Evolutionary conservation across 2,113 vertebrate species (phyloP), one percentile per base, ranked within the genome.

Genomic region (Dasyornis broadbenti): DNA sequence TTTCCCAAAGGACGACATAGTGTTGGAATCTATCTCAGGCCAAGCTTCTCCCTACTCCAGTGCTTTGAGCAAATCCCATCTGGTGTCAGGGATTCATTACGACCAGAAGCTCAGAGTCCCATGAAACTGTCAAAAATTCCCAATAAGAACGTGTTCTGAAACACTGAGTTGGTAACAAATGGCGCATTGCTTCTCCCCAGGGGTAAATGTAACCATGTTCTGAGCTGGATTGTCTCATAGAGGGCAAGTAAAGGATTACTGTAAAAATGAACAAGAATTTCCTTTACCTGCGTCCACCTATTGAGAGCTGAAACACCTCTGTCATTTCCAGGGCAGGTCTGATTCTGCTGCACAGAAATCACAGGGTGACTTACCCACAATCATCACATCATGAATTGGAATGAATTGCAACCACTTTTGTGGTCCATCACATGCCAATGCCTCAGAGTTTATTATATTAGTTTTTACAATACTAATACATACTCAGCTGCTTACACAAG

Each of bases 401-500:
- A 18, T 3, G 5, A 68, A 59, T 57, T 37, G 8, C 10, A 49
- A 1, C 15, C 56, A 24, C 13, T 68, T 28, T 3, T 20, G n/a
- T 40, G 49, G 15, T 22, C 31, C 5, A 3, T 4, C 28, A 10
- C 28, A 42, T 53, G 45, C 31, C 50, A 63, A 9, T 15, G 42
- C 49, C 78, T 64, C 1, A 0, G 6, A 14, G 33, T 24, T n/a
- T 13, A 19, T 23, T 50, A 20, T 5, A 14, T 3, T 2, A 2
- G n/a, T 14, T 69, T 37, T 16, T 23, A 23, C 54, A 20, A 2
- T 0, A 20, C 19, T 23, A 6, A 28, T 0, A 8, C 14, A 10
- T 2, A 27, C 15, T 26, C 21, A 39, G 15, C 44, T 23, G 10
- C 59, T 47, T 14, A 3, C 5, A 17, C 33, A 53, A 3, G 22